Evolutionary conservation across 2,113 vertebrate genomes (phyloP).

Genomic region (Psephotus haematonotus): DNA sequence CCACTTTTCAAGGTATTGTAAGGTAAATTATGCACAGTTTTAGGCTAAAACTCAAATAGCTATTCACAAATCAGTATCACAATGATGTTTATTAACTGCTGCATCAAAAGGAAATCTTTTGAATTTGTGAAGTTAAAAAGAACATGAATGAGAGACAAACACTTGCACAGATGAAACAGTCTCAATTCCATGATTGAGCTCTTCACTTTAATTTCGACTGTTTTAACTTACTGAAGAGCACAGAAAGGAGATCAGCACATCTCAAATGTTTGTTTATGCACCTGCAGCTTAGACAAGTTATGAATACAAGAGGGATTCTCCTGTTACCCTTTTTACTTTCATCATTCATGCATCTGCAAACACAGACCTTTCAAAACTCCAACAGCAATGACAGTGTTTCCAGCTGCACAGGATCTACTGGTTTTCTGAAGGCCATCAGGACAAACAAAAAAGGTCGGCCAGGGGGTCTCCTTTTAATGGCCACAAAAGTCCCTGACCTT

Average conservation of each 20-base stretch:
- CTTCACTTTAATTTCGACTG: neutral
- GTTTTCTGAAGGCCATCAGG: neutral
- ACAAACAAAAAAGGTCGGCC: neutral
- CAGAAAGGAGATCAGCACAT: neutral
- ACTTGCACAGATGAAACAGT: neutral
- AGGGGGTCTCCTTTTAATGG: neutral
- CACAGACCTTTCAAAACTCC: conserved; percentile 11
- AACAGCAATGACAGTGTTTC: neutral
- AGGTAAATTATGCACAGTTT: neutral
- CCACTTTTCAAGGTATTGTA: conserved; percentile 23
- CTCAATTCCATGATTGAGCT: neutral
- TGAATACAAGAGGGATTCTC: conserved; percentile 7
- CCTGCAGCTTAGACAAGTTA: conserved; percentile 26
- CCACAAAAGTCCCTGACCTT: neutral
- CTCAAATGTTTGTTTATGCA: conserved; percentile 23
- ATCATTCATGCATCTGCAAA: neutral
- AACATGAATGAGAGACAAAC: neutral
- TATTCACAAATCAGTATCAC: neutral
- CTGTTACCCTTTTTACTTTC: conserved; percentile 17
- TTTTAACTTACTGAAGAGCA: neutral
- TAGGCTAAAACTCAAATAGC: neutral
- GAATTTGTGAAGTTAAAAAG: neutral
- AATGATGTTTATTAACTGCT: conserved; percentile 2
- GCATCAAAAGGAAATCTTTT: conserved; percentile 2
- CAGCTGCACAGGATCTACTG: conserved; percentile 39